Base-by-base conservation (phyloP, 2,797 vertebrate species). In the Megaceryle alcyon region DNA sequence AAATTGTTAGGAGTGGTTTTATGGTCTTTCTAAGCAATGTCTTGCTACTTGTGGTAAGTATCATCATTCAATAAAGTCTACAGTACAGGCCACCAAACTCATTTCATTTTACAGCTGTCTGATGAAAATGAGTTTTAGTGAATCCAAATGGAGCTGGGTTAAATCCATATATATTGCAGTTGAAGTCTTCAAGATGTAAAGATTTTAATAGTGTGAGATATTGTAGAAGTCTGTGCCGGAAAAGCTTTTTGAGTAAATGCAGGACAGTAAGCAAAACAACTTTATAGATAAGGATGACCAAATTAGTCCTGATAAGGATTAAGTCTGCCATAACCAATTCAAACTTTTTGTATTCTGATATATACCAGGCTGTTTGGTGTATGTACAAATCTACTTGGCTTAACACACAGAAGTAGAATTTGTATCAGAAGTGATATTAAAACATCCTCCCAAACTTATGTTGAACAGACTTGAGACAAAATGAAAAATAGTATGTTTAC, bases 61-160 rank as follows among this genome's bases (percentile, higher is more conserved):
- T 96, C 90, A 83, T 94, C 94, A 81, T 91, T 96, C 92, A 90
- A 84, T 96, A 94, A 94, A 83, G 93, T 96, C 91, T 95, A 71
- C 57, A 83, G 75, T 92, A 88, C 97, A 97, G 97, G 93, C 96
- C 95, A 96, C 97, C 79, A 91, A 70, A 75, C 93, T 92, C 94
- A 83, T 96, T 97, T 94, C 84, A 60, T 97, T 98, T 97, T 98
- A 98, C 68, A 86, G 97, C 96, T 78, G 95, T 98, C 98, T 97
- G 95, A 92, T 90, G 97, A 95, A 97, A 97, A 97, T 95, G 96
- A 94, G 91, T 93, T 97, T 97, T 96, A 94, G 97, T 96, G 97
- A 97, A 96, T 88, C 94, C 92, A 93, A 92, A 88, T 92, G 94
- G 96, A 60, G 64, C 97, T 97, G 97, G 92, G 94, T 95, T 96